Percentiles rank a stretch among this genome's conserved stretches.
These are phyloP conservation scores for Triplophysa siluroides DNA, from an alignment of 2,113 vertebrate species.

Conservation along the genomic window DNA sequence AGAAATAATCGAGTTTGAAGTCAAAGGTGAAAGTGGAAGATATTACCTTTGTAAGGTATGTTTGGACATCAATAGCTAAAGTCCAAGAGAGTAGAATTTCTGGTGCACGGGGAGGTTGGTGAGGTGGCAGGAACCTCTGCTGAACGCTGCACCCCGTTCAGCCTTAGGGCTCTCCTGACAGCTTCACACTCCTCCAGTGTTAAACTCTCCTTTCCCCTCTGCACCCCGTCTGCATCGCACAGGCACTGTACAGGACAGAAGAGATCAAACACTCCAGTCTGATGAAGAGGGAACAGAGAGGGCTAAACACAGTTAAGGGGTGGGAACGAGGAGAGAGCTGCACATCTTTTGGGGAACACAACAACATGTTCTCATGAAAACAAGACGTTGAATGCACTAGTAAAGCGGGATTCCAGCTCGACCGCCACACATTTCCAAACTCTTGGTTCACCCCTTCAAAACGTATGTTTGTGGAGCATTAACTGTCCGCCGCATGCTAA, in stretches of 20 bases:
- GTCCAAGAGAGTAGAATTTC: neutral
- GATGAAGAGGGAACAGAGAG: neutral
- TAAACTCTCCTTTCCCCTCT: neutral
- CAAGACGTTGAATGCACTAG: neutral
- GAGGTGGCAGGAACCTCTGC: slow-evolving; percentile 5
- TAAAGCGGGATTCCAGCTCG: neutral
- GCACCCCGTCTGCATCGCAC: neutral
- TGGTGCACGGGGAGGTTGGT: neutral
- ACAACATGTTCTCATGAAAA: neutral
- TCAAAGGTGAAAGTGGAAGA: neutral
- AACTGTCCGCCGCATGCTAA: slow-evolving; percentile 21
- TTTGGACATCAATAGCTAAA: neutral
- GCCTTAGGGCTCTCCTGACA: slow-evolving; percentile 33
- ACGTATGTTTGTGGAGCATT: slow-evolving; percentile 3
- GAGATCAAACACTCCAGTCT: slow-evolving; percentile 12
- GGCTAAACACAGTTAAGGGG: neutral
- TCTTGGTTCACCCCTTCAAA: slow-evolving; percentile 16
- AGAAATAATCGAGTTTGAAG: neutral
- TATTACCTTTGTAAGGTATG: neutral
- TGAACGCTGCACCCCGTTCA: neutral
- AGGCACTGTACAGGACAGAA: neutral
- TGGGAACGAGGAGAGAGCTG: neutral
- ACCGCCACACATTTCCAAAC: slow-evolving; percentile 1
- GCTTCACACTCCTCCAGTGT: neutral
- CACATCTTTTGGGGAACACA: neutral